These are phyloP conservation scores for Astur gentilis DNA, from an alignment of 2,113 vertebrate species.

Conservation along the genomic window DNA sequence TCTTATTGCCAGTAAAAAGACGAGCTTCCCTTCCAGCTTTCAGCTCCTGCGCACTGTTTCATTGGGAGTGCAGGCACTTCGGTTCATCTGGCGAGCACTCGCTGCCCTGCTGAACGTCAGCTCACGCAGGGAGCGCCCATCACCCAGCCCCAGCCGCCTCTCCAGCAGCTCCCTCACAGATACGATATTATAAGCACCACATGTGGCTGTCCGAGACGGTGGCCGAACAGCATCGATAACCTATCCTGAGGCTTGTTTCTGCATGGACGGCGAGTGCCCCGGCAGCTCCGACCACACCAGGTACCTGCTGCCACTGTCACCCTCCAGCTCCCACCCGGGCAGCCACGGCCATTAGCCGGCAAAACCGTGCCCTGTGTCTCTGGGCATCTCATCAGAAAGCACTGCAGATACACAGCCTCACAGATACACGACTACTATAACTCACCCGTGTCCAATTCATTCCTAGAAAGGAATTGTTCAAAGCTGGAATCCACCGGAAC, in stretches of 20 bases:
- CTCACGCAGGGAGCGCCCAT: neutral
- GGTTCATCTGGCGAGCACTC: neutral
- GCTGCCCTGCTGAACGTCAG: neutral
- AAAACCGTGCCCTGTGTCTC: neutral
- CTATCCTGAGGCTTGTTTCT: neutral
- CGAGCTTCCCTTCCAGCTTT: neutral
- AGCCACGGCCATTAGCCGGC: neutral
- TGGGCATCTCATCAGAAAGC: neutral
- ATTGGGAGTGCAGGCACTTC: neutral
- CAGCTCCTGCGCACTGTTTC: neutral
- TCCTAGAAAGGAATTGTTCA: neutral
- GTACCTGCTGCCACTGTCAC: neutral
- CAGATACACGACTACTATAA: rapidly evolving
- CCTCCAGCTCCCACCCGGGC: neutral
- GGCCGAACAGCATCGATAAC: neutral
- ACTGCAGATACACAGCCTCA: neutral
- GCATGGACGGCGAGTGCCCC: rapidly evolving
- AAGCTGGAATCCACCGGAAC: neutral
- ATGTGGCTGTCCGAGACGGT: neutral
- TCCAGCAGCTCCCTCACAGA: neutral
- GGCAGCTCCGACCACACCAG: neutral
- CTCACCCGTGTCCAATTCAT: neutral
- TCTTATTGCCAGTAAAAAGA: neutral
- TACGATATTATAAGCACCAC: neutral
- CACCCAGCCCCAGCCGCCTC: neutral